Conservation (phyloP, 2,888 invertebrate genomes). For the Eustalomyia histrio region DNA sequence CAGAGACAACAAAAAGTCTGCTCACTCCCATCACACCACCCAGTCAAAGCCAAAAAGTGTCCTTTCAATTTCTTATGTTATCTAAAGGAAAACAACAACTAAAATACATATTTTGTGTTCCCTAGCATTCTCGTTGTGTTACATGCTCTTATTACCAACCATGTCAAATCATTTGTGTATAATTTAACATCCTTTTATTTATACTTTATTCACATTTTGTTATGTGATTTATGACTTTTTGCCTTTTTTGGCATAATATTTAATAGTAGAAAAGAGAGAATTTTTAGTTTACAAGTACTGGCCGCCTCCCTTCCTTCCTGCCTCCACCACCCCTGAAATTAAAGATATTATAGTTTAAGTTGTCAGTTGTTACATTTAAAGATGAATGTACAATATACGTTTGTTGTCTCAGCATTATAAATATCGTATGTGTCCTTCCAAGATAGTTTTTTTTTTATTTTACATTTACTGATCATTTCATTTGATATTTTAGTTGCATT, state of each 20-base stretch:
- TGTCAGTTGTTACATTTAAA: constrained; percentile 44
- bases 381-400: constrained; percentile 9
- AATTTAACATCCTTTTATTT: constrained; percentile 55
- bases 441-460: constrained; percentile 3
- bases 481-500: constrained; percentile 60
- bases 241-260: constrained; percentile 62
- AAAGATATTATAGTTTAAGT: constrained; percentile 8
- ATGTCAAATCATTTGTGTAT: constrained; percentile 60
- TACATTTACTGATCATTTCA: constrained; percentile 23
- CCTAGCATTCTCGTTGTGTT: too few relatives aligned
- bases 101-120: too few relatives aligned
- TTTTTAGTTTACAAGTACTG: constrained; percentile 53
- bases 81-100: neutral
- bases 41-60: neutral
- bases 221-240: constrained; percentile 60
- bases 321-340: constrained; percentile 18
- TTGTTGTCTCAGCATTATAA: constrained; percentile 43
- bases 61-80: neutral
- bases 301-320: neutral
- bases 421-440: neutral
- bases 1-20: neutral
- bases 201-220: constrained; percentile 17
- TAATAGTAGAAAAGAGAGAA: constrained; percentile 40
- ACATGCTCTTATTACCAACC: constrained; percentile 18
- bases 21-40: neutral